Evolutionary conservation across 53 echinoderm and acorn worm genomes (phyloP).

Genomic region (Echinometra lucunter): DNA sequence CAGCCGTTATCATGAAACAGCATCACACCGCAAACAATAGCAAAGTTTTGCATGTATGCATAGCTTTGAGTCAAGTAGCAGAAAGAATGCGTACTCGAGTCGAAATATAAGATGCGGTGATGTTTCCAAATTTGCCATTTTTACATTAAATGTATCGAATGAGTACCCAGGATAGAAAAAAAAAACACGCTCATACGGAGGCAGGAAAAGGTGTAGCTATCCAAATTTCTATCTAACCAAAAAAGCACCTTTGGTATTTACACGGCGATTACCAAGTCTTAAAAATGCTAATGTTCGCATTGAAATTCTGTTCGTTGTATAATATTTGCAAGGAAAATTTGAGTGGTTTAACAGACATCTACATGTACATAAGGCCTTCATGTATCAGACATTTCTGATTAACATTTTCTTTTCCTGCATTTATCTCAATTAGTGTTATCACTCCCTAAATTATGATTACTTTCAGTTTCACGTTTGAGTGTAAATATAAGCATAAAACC

Average conservation of each 20-base stretch:
- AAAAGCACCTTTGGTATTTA: background rate
- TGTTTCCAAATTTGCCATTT: background rate
- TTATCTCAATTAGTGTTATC: no score
- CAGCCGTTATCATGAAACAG: background rate
- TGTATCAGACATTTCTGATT: background rate
- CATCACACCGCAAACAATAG: background rate
- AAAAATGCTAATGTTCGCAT: background rate
- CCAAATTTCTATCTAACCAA: background rate
- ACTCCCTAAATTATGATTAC: background rate
- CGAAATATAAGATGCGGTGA: background rate
- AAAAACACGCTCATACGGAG: background rate
- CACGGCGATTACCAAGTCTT: background rate
- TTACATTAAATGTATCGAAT: background rate
- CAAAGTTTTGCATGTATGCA: background rate
- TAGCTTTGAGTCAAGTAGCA: background rate
- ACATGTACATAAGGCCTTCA: background rate
- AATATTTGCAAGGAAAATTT: background rate
- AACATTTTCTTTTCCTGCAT: background rate
- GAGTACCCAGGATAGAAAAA: background rate
- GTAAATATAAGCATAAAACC: no score
- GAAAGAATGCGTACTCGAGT: background rate
- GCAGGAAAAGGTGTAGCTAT: background rate
- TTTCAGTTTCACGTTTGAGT: slow-evolving; percentile 10
- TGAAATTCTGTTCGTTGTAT: background rate
- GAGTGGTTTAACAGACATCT: background rate